Conservation (phyloP, 1,140 invertebrate species). For the Trialeurodes vaporariorum region DNA sequence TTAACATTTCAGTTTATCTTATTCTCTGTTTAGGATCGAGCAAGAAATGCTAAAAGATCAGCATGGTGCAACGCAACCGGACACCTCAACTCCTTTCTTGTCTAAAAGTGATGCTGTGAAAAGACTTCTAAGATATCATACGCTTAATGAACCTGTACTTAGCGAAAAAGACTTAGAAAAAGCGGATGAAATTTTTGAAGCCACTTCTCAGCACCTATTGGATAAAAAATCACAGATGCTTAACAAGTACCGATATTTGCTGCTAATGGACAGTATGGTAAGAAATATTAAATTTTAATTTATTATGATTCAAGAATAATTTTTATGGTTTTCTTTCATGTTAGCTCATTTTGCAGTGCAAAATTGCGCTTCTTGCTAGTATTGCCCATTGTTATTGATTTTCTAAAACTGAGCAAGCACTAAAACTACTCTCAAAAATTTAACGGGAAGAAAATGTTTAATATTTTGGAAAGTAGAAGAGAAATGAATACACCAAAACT, state of each 20-base stretch:
- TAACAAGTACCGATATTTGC: slow-evolving; percentile 62
- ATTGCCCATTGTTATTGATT: too few species aligned
- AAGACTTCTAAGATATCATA: slow-evolving; percentile 68
- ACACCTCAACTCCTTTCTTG: slow-evolving; percentile 60
- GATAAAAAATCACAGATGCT: slow-evolving; percentile 61
- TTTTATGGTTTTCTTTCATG: background rate
- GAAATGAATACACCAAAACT: too few species aligned
- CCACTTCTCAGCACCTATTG: slow-evolving; percentile 56
- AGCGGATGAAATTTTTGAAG: slow-evolving; percentile 64
- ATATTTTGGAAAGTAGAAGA: too few species aligned
- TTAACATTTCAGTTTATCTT: too few species aligned
- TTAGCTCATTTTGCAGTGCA: too few species aligned
- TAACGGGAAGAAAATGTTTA: too few species aligned
- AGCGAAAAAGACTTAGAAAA: slow-evolving; percentile 53
- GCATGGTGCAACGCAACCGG: slow-evolving; percentile 58
- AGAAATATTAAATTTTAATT: slow-evolving; percentile 29
- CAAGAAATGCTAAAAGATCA: slow-evolving; percentile 68
- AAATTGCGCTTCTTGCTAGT: too few species aligned
- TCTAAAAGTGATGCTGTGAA: slow-evolving; percentile 64
- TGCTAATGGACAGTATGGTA: slow-evolving; percentile 78
- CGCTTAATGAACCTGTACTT: slow-evolving; percentile 55
- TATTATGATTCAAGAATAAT: background rate
- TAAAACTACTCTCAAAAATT: too few species aligned
- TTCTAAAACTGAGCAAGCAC: too few species aligned
- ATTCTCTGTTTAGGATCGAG: slow-evolving; percentile 55